Conservation (phyloP, 2,888 invertebrate genomes). For the Platerodrilus igneus region DNA sequence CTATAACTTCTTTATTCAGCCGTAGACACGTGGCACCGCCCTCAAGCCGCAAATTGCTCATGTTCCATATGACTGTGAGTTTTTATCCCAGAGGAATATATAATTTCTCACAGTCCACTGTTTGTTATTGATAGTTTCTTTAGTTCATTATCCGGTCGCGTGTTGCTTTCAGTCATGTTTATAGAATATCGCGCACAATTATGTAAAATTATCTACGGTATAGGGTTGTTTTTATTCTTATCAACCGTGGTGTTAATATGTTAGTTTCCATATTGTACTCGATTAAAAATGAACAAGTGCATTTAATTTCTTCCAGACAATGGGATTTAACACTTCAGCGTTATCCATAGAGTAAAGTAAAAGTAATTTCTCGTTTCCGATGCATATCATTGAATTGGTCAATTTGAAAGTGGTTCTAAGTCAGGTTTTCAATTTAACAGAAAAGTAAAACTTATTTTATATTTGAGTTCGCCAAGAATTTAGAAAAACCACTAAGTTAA, state of each 20-base stretch:
- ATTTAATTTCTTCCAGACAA: too few relatives aligned
- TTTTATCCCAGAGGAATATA: not conserved
- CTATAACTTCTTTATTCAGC: conserved; percentile 46
- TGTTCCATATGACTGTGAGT: conserved; percentile 37
- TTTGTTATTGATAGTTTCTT: conserved; percentile 49
- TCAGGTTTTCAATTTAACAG: too few relatives aligned
- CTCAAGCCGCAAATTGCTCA: conserved; percentile 48
- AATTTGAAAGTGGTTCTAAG: too few relatives aligned
- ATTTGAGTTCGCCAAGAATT: too few relatives aligned
- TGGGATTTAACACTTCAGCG: too few relatives aligned
- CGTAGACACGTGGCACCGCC: conserved; percentile 48
- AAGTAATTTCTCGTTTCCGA: too few relatives aligned
- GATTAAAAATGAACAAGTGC: conserved; percentile 11
- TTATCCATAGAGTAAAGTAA: too few relatives aligned
- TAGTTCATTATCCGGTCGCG: conserved; percentile 50
- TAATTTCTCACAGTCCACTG: conserved; percentile 34
- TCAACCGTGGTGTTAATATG: conserved; percentile 18
- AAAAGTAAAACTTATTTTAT: too few relatives aligned
- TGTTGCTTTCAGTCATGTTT: conserved; percentile 45
- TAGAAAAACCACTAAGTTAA: too few relatives aligned
- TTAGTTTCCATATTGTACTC: conserved; percentile 8
- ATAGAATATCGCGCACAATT: conserved; percentile 42
- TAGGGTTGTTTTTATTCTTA: conserved; percentile 23
- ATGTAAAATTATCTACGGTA: conserved; percentile 46
- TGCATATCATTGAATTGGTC: too few relatives aligned